Conservation (phyloP, 2,113 vertebrate species). For the Loxodonta africana region DNA sequence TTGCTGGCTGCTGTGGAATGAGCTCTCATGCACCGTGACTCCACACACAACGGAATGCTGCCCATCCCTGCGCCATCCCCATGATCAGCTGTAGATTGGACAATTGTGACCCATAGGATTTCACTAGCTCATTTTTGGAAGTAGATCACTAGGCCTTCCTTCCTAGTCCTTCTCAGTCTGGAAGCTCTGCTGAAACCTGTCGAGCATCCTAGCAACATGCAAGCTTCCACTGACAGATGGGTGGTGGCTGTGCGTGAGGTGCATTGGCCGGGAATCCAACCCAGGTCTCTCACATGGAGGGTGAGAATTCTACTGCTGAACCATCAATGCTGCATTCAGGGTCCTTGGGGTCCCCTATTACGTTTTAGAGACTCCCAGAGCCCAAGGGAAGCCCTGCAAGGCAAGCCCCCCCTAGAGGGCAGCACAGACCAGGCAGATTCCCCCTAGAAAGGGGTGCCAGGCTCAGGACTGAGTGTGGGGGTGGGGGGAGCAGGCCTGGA, state of each 20-base stretch:
- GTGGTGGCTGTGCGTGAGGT: neutral
- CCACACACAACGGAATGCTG: neutral
- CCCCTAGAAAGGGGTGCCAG: neutral
- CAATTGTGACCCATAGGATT: neutral
- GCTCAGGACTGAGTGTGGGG: neutral
- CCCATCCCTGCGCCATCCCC: neutral
- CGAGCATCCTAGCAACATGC: neutral
- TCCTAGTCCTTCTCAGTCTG: neutral
- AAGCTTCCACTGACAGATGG: neutral
- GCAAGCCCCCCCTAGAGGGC: neutral
- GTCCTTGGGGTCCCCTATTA: accelerated
- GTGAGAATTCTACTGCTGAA: neutral
- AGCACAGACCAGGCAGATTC: neutral
- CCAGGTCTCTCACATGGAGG: neutral
- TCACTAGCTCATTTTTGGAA: neutral
- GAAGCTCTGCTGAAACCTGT: neutral
- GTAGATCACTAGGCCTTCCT: neutral
- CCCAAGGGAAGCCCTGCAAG: neutral
- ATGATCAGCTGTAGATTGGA: neutral
- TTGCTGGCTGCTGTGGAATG: neutral
- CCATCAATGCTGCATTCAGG: neutral
- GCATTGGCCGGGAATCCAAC: neutral
- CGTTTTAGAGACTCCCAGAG: accelerated
- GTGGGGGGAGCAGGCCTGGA: accelerated
- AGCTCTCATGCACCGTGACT: neutral